A percentile compares a stretch with the other conserved stretches of the same genome.
These are phyloP conservation scores for Sceloporus undulatus DNA, from an alignment of 2,113 vertebrate genomes.

Conservation along the genomic window DNA sequence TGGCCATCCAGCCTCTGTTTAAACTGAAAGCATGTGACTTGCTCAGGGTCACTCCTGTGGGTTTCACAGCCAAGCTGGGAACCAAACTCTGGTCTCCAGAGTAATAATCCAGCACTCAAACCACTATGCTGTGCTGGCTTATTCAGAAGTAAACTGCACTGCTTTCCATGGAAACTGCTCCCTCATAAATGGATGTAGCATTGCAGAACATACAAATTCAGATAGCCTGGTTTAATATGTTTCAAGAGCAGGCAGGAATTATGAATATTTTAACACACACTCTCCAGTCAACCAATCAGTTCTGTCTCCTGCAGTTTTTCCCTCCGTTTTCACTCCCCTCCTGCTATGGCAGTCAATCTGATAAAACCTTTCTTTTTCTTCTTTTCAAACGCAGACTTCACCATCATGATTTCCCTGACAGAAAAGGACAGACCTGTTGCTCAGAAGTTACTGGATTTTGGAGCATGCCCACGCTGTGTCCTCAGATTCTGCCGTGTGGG, in stretches of 20 bases:
- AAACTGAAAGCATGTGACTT: no score
- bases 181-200: not conserved
- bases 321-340: not conserved
- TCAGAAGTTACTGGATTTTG: conserved; percentile 81
- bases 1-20: no score
- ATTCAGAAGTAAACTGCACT: not conserved
- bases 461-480: conserved; percentile 92
- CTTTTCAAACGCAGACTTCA: conserved; percentile 31
- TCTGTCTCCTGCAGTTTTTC: no score
- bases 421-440: conserved; percentile 86
- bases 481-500: conserved; percentile 91
- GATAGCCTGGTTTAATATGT: no score
- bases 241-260: no score
- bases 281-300: no score
- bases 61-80: no score
- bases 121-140: not conserved
- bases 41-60: no score
- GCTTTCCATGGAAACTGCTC: not conserved
- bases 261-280: no score
- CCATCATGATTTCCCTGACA: conserved; percentile 84
- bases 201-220: no score
- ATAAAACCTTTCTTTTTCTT: not conserved
- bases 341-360: conserved; percentile 3
- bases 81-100: no score
- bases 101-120: not conserved